Evolutionary conservation across 2,113 vertebrate species (phyloP), one percentile per base, ranked within the genome.

Genomic region (Empidonax alnorum): DNA sequence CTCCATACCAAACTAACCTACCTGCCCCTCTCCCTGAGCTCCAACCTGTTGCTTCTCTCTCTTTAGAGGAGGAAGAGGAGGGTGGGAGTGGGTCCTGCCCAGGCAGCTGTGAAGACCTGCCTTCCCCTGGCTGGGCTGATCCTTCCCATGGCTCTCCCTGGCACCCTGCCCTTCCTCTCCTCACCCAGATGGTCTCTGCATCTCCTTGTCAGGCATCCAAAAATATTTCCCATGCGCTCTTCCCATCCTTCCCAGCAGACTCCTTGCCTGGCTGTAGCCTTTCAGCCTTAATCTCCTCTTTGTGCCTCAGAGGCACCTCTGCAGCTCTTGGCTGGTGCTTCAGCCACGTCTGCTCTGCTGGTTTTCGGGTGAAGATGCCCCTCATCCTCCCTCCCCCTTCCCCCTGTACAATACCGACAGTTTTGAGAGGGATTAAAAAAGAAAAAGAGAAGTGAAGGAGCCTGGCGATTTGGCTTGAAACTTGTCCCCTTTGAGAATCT

Each of bases 211-310:
- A 92, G 73, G 24, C 79, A 37, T 84, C 93, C 91, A 91, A 56
- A 33, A 68, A 49, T 30, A 13, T n/a, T 68, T 75, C 79, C 85
- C 81, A 5, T 62, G 63, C 7, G 5, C 72, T 80, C 72, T 79
- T 14, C 90, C 76, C 68, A 39, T 71, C 91, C 53, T 35, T 68
- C 74, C 65, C 89, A 74, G 82, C 92, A 75, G 77, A 28, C 27
- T 62, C 62, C 58, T 55, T 15, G 90, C 90, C 84, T 47, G 52
- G 56, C 93, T 85, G 85, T 2, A 41, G 85, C 94, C 89, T 72
- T 62, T 62, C 86, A 92, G 68, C 86, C 89, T 84, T 94, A 49
- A 94, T 94, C 94, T 94, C 77, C 65, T 82, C 77, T 94, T 89
- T 89, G 91, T 94, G 94, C 87, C 76, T 65, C 39, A 0, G 2